Conservation (phyloP, 2,113 vertebrate genomes). For the Spea multiplicata region DNA sequence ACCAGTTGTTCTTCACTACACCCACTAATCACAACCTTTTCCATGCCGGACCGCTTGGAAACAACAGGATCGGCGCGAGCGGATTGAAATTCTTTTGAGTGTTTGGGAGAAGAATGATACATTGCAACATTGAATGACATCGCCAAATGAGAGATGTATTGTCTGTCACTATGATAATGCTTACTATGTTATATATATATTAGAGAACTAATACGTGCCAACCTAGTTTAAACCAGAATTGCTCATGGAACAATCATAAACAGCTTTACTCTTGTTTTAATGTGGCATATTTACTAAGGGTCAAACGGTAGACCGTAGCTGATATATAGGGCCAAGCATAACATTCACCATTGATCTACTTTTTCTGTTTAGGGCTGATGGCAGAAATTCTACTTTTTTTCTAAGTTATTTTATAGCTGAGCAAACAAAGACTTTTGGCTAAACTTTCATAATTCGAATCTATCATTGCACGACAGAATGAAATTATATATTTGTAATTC, state of each 20-base stretch:
- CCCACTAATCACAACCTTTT: conserved; percentile 96
- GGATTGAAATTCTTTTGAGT: background rate
- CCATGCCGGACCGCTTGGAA: conserved; percentile 90
- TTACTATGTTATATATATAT: background rate
- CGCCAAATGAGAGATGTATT: conserved; percentile 59
- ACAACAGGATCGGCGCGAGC: conserved; percentile 81
- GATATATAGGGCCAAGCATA: no score
- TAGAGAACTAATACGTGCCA: background rate
- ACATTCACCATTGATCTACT: no score
- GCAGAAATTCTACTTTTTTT: no score
- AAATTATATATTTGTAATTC: no score
- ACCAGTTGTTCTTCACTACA: conserved; percentile 96
- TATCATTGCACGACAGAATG: no score
- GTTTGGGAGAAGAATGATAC: conserved; percentile 56
- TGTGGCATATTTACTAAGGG: background rate
- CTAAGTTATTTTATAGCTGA: no score
- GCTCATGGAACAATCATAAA: background rate
- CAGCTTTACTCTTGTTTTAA: background rate
- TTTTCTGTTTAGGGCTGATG: no score
- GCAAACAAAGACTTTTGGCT: no score
- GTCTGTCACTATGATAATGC: background rate
- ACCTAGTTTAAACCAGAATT: no score
- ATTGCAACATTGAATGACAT: conserved; percentile 68
- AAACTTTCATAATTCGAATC: no score
- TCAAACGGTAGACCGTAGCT: conserved; percentile 37